Percentiles rank a stretch among this genome's conserved stretches.
phyloP scores from a whole-genome alignment of 92 coral and sea anemone species.

The Palythoa caribaeorum region DNA sequence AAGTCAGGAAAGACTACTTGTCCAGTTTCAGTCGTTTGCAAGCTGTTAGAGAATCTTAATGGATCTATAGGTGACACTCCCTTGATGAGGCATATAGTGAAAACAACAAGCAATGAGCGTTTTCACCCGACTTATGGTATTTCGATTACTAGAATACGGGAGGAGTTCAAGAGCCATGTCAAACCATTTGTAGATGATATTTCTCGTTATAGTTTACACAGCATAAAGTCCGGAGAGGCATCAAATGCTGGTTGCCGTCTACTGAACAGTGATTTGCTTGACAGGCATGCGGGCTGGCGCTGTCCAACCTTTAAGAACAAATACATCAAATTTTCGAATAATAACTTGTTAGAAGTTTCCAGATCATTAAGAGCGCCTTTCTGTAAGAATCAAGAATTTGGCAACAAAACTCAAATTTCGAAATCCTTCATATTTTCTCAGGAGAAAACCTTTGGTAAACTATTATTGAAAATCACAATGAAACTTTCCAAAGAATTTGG shows the following conservation, averaged over 20 bases:
- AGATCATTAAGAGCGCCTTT: background rate
- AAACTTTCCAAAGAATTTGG: too few relatives aligned
- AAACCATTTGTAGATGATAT: background rate
- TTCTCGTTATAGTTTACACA: background rate
- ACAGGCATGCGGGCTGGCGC: background rate
- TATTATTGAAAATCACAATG: too few relatives aligned
- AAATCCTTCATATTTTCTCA: too few relatives aligned
- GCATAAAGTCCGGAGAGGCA: background rate
- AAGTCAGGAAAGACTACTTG: background rate
- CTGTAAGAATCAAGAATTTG: too few relatives aligned
- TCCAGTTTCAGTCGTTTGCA: background rate
- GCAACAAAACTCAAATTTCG: too few relatives aligned
- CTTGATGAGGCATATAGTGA: background rate
- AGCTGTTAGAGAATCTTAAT: background rate
- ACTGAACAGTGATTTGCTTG: background rate
- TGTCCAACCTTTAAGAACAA: background rate
- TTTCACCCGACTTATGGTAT: background rate
- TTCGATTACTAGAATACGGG: background rate
- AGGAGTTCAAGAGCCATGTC: background rate
- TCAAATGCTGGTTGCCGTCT: background rate
- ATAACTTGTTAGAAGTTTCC: background rate
- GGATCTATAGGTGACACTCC: background rate
- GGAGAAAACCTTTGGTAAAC: too few relatives aligned
- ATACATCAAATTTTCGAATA: background rate
- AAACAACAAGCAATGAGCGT: background rate